Evolutionary conservation across 1,140 invertebrate genomes (phyloP), one percentile per base, ranked within the genome.

Genomic region (Ditylenchus dipsaci): DNA sequence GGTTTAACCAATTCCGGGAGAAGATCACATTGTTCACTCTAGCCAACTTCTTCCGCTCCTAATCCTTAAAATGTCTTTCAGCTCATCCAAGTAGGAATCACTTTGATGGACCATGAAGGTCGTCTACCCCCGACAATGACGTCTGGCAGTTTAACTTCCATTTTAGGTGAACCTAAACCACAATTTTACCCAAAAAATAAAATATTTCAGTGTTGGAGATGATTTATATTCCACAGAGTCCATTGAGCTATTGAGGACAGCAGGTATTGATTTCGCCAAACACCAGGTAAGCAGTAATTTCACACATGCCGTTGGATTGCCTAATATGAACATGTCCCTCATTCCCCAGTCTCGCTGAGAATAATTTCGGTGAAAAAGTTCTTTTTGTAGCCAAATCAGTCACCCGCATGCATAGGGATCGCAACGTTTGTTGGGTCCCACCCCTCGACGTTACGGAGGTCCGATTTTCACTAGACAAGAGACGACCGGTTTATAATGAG

Each of bases 121-220:
- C 43, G 69, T 26, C 45, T 76, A 19, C 72, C 75, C 72, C 77
- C 1, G 58, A 26, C n/a, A 72, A 63, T 1, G 65, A 63, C 47
- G 65, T 77, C 21, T 77, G 65, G 64, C 76, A 77, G 47, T 77
- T 77, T 63, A 77, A 77, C 67, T 70, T 77, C 27, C 78, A 77
- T 45, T 77, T 81, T 26, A 49, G 62, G 19, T 42, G 53, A 21
- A 29, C 30, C n/a, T 38, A 5, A 5, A n/a, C 29, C 19, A 59
- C 8, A n/a, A 30, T n/a, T 29, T 59, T 23, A 30, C 29, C 38
- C 1, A 30, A 29, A n/a, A 11, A n/a, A 1, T 9, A 19, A 26
- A 33, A 33, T 27, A 33, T 15, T 27, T 74, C 33, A 38, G 33
- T 38, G 33, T 38, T 38, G 33, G 33, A 5, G 69, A 76, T 15